phyloP scores from a whole-genome alignment of 2,113 vertebrate species.

The Casuarius casuarius region DNA sequence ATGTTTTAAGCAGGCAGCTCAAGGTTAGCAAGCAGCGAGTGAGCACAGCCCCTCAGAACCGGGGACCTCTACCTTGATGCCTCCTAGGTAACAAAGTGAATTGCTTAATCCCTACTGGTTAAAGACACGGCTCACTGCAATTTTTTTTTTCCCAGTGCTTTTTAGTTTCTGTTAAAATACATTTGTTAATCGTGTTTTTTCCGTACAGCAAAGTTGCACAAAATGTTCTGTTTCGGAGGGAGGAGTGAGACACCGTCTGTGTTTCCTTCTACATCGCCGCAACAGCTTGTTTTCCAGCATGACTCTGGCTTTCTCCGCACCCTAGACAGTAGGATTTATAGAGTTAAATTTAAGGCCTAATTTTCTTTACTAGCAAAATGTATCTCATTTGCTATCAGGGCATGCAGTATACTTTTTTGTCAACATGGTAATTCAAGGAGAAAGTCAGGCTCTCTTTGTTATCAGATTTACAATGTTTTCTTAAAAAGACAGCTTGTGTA shows the following conservation, averaged over 20 bases:
- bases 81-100: conserved; percentile 66
- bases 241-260: conserved; percentile 37
- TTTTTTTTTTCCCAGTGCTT: not conserved
- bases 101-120: conserved; percentile 64
- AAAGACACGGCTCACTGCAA: conserved; percentile 25
- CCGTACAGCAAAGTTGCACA: conserved; percentile 57
- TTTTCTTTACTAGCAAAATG: conserved; percentile 72
- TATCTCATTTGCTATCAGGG: conserved; percentile 72
- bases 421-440: conserved; percentile 76
- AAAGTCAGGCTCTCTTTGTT: conserved; percentile 73
- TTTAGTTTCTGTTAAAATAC: conserved; percentile 22
- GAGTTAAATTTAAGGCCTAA: conserved; percentile 73
- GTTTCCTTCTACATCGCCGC: not conserved
- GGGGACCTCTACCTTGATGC: conserved; percentile 48
- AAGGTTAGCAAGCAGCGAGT: conserved; percentile 71
- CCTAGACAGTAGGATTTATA: conserved; percentile 54
- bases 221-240: conserved; percentile 60
- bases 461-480: conserved; percentile 71
- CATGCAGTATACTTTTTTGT: conserved; percentile 66
- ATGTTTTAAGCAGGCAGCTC: conserved; percentile 66
- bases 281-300: conserved; percentile 74
- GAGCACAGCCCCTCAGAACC: conserved; percentile 54
- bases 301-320: conserved; percentile 54
- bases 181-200: conserved; percentile 31
- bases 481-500: conserved; percentile 72